Conservation (phyloP, 1,140 invertebrate species). For the Micrasema minimum region DNA sequence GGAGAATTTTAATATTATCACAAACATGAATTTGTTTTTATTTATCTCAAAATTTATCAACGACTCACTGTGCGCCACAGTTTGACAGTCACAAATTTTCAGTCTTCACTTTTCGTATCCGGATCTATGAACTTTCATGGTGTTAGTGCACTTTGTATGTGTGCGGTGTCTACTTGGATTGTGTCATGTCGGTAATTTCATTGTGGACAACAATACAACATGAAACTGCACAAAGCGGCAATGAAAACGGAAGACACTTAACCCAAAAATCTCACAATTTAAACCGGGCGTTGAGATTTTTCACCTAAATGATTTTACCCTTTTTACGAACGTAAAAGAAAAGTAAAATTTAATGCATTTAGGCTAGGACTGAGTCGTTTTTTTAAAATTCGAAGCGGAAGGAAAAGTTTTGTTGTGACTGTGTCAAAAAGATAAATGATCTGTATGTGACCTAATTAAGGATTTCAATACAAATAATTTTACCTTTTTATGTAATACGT, state of each 20-base stretch:
- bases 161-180: constrained; percentile 4
- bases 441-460: too few species aligned
- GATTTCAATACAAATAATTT: not conserved
- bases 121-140: not conserved
- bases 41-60: too few species aligned
- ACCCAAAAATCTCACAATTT: not conserved
- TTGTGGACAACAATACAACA: constrained; percentile 19
- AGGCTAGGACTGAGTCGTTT: constrained; percentile 22
- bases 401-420: constrained; percentile 19
- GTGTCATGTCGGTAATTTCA: constrained; percentile 35
- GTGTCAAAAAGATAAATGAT: not conserved
- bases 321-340: not conserved
- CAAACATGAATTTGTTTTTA: too few species aligned
- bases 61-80: not conserved
- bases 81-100: constrained; percentile 18
- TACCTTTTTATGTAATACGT: not conserved
- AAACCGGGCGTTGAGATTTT: not conserved
- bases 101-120: constrained; percentile 33
- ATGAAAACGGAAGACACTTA: not conserved
- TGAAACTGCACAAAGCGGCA: not conserved
- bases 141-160: constrained; percentile 24
- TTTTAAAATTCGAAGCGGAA: constrained; percentile 23
- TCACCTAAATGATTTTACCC: not conserved
- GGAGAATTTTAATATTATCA: too few species aligned
- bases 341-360: constrained; percentile 17